phyloP scores from a whole-genome alignment of 2,113 vertebrate species.

The Corvus moneduloides region DNA sequence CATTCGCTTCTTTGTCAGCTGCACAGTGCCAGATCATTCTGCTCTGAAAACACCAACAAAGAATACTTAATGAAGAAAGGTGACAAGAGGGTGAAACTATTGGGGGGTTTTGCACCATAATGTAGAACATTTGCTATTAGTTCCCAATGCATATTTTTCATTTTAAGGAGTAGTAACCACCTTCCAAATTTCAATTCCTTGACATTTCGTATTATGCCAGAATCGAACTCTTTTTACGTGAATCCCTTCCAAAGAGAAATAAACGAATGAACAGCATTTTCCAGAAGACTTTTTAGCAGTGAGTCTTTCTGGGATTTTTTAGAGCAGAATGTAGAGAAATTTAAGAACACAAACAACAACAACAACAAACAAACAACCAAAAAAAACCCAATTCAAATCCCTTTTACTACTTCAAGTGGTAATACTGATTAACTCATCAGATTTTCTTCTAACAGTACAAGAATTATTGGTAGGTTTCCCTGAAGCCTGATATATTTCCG shows the following conservation, averaged over 20 bases:
- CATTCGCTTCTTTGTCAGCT: background rate
- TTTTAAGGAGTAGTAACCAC: background rate
- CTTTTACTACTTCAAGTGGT: background rate
- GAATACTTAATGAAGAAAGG: background rate
- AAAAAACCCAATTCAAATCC: too few species aligned
- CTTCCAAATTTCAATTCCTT: background rate
- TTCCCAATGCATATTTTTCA: background rate
- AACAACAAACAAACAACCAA: too few species aligned
- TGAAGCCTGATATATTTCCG: background rate
- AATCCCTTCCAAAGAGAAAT: background rate
- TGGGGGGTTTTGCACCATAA: background rate
- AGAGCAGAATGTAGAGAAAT: background rate
- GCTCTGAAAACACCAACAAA: background rate
- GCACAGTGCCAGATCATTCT: background rate
- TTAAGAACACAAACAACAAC: fast-evolving
- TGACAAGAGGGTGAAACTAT: background rate
- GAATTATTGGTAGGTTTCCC: background rate
- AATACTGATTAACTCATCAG: background rate
- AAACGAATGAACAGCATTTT: background rate
- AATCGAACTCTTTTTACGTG: background rate
- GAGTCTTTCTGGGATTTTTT: background rate
- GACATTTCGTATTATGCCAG: background rate
- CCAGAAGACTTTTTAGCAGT: background rate
- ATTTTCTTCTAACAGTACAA: background rate
- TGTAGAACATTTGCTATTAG: background rate